phyloP scores from a whole-genome alignment of 2,113 vertebrate genomes.

The Gymnorhina tibicen region DNA sequence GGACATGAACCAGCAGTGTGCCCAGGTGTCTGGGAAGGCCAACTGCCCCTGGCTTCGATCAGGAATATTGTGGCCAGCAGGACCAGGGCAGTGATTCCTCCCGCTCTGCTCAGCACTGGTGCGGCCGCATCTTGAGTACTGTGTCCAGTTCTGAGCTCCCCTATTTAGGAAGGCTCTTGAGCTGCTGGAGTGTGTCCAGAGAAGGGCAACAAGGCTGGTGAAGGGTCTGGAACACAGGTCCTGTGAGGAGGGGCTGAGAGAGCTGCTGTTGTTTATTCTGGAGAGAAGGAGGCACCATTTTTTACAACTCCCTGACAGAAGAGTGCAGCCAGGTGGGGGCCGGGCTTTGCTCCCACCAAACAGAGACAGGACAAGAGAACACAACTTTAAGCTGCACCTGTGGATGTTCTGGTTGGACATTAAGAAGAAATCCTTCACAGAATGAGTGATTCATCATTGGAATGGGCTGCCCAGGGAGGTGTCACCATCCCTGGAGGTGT shows the following conservation, averaged over 20 bases:
- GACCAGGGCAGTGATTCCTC: accelerated
- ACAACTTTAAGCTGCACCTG: background rate
- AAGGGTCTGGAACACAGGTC: background rate
- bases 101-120: accelerated
- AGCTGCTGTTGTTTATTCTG: background rate
- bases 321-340: background rate
- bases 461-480: background rate
- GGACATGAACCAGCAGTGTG: background rate
- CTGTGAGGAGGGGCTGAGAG: background rate
- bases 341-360: background rate
- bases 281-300: background rate
- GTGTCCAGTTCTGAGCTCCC: background rate
- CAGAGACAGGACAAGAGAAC: accelerated
- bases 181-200: accelerated
- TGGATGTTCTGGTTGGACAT: background rate
- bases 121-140: accelerated
- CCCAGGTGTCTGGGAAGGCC: background rate
- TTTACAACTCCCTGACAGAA: background rate
- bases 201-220: background rate
- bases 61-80: background rate
- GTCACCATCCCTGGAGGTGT: accelerated
- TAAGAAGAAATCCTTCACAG: background rate
- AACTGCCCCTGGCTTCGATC: background rate
- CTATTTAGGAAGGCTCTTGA: accelerated
- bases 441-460: background rate